phyloP scores from a whole-genome alignment of 1,140 invertebrate species.

The Drosophila insularis region DNA sequence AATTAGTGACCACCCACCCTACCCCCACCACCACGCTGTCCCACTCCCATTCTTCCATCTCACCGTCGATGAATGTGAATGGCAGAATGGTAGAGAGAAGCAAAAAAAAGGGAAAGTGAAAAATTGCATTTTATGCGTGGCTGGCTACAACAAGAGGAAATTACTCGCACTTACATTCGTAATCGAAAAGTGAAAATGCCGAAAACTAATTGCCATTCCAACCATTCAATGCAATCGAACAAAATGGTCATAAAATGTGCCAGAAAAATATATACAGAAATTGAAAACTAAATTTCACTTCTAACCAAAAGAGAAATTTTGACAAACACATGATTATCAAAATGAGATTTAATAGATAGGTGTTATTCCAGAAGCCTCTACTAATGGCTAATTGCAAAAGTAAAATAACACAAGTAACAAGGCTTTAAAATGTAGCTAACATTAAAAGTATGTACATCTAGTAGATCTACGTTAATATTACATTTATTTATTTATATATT shows the following conservation, averaged over 20 bases:
- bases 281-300: background rate
- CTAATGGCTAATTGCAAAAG: too few relatives aligned
- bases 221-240: constrained; percentile 38
- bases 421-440: too few relatives aligned
- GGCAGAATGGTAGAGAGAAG: constrained; percentile 1
- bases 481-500: too few relatives aligned
- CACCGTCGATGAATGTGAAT: constrained; percentile 18
- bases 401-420: too few relatives aligned
- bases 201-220: constrained; percentile 52
- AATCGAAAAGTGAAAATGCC: constrained; percentile 62
- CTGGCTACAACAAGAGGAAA: constrained; percentile 61
- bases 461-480: too few relatives aligned
- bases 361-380: too few relatives aligned
- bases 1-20: constrained; percentile 62
- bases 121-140: constrained; percentile 75
- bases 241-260: constrained; percentile 37
- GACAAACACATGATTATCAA: too few relatives aligned
- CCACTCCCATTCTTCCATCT: background rate
- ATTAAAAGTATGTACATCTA: too few relatives aligned
- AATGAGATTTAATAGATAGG: too few relatives aligned
- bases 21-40: background rate
- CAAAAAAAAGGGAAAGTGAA: constrained; percentile 73
- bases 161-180: constrained; percentile 66
- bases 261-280: background rate
- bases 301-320: background rate